These are phyloP conservation scores for Odontophorus gujanensis DNA, from an alignment of 2,113 vertebrate species.

Conservation along the genomic window DNA sequence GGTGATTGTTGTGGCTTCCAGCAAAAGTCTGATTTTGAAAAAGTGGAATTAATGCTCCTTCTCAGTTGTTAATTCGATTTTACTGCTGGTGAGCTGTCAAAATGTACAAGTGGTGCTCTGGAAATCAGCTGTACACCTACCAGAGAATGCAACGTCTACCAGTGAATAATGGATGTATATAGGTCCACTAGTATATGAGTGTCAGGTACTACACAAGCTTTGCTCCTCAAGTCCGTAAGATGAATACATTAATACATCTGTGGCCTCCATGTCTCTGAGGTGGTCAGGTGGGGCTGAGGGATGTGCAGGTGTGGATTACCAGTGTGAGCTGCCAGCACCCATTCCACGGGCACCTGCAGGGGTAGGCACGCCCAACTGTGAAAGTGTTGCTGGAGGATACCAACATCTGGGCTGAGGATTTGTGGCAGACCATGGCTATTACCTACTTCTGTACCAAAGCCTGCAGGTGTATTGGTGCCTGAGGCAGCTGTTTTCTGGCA, in stretches of 20 bases:
- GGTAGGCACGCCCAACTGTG: no score
- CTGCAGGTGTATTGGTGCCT: neutral
- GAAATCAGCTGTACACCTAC: neutral
- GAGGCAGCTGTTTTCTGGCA: neutral
- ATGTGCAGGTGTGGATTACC: no score
- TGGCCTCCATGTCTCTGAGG: neutral
- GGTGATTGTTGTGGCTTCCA: constrained; percentile 19
- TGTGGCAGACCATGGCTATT: neutral
- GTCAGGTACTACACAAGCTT: neutral
- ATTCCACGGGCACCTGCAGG: neutral
- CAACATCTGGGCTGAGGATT: neutral
- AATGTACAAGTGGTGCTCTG: neutral
- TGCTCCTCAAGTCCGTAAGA: neutral
- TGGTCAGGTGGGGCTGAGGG: no score
- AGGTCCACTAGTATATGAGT: neutral
- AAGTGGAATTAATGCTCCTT: constrained; percentile 30
- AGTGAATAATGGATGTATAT: neutral
- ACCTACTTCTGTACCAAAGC: neutral
- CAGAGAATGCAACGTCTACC: constrained; percentile 5
- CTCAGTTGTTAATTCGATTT: constrained; percentile 45
- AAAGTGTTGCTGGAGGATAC: neutral
- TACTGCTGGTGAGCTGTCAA: constrained; percentile 18
- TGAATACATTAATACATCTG: neutral
- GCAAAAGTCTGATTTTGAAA: constrained; percentile 43
- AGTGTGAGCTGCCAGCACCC: no score